These are phyloP conservation scores for Zaprionus ornatus DNA, from an alignment of 1,140 invertebrate genomes.

Conservation along the genomic window DNA sequence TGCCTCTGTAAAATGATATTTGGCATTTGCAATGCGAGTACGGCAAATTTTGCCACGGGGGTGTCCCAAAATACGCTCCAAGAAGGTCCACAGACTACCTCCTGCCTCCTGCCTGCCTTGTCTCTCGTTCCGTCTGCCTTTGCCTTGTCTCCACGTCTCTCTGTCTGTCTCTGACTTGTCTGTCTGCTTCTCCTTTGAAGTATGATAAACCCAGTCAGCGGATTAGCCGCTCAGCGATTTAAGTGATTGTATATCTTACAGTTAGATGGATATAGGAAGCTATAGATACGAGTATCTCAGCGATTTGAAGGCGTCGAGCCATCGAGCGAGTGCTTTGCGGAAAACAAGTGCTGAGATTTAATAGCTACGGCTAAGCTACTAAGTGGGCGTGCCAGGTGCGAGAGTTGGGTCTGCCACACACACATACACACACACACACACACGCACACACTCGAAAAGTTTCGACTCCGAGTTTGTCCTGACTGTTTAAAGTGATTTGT, in stretches of 20 bases:
- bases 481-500: slow-evolving; percentile 80
- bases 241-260: slow-evolving; percentile 81
- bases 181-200: slow-evolving; percentile 34
- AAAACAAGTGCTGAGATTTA: slow-evolving; percentile 71
- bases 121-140: neutral
- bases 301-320: too few relatives aligned
- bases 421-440: neutral
- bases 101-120: neutral
- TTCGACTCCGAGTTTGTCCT: slow-evolving; percentile 62
- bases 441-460: slow-evolving; percentile 16
- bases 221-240: slow-evolving; percentile 80
- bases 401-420: slow-evolving; percentile 8
- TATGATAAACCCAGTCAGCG: slow-evolving; percentile 54
- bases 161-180: neutral
- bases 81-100: neutral
- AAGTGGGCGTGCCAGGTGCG: slow-evolving; percentile 41
- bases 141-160: neutral
- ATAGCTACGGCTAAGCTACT: slow-evolving; percentile 65
- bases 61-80: slow-evolving; percentile 4
- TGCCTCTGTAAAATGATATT: slow-evolving; percentile 77
- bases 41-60: slow-evolving; percentile 24
- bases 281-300: neutral
- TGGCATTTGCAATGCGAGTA: slow-evolving; percentile 73
- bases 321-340: slow-evolving; percentile 7
- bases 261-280: slow-evolving; percentile 61